phyloP scores from a whole-genome alignment of 2,888 invertebrate species.

The Tholera decimalis region DNA sequence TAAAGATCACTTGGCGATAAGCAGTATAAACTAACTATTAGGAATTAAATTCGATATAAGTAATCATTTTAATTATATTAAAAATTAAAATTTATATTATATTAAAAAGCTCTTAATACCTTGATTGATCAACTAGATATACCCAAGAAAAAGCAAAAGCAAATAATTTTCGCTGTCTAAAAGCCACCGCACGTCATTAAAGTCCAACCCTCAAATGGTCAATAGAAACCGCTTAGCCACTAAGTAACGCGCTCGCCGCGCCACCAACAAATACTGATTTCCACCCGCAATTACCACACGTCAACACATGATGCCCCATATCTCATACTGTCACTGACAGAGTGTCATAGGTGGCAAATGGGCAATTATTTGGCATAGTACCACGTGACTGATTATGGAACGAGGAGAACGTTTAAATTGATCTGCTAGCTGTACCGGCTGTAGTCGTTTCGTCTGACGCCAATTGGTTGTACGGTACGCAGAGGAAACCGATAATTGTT shows the following conservation, averaged over 20 bases:
- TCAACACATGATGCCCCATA: constrained; percentile 9
- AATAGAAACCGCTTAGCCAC: constrained; percentile 12
- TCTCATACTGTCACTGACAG: constrained; percentile 14
- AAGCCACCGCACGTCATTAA: background rate
- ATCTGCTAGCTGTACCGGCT: constrained; percentile 51
- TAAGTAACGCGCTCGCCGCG: background rate
- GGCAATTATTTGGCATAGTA: constrained; percentile 53
- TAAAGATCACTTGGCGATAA: too few relatives aligned
- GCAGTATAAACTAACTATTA: too few relatives aligned
- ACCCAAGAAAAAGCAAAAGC: background rate
- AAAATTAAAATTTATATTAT: background rate
- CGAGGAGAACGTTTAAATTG: constrained; percentile 51
- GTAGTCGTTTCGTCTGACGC: constrained; percentile 43
- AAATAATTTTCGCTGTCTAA: background rate
- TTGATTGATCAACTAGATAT: background rate
- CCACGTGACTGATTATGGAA: constrained; percentile 63
- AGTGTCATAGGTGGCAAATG: constrained; percentile 35
- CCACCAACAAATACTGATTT: constrained; percentile 7
- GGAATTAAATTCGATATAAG: too few relatives aligned
- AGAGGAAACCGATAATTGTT: background rate
- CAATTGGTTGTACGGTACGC: constrained; percentile 52
- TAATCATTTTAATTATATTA: too few relatives aligned
- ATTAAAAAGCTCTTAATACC: too few relatives aligned
- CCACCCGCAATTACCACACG: constrained; percentile 12
- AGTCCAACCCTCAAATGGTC: constrained; percentile 12